Conservation (phyloP, 2,888 invertebrate species). For the Pantelozetes paolii region DNA sequence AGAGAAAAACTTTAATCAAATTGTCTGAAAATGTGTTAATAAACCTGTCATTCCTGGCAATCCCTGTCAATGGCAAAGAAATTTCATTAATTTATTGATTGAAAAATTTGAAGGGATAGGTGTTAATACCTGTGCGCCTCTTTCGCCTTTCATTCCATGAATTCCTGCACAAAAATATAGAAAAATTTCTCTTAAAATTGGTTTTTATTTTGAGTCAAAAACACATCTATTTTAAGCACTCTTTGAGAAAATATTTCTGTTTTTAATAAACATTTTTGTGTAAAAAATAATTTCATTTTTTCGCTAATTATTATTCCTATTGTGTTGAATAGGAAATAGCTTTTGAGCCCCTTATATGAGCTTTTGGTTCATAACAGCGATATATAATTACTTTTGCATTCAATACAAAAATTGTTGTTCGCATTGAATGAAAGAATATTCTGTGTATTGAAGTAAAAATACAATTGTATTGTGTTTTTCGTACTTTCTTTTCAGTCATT, state of each 20-base stretch:
- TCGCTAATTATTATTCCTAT: not conserved
- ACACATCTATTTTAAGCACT: too few relatives aligned
- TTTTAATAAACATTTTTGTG: too few relatives aligned
- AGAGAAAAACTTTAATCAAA: not conserved
- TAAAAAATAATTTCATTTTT: not conserved
- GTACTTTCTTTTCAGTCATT: slow-evolving; percentile 8
- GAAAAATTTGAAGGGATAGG: not conserved
- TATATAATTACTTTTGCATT: slow-evolving; percentile 3
- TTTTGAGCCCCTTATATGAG: not conserved
- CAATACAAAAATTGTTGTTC: not conserved
- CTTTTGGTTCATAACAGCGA: not conserved
- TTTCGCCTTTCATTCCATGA: slow-evolving; percentile 15
- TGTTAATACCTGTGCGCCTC: slow-evolving; percentile 11
- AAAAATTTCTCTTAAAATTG: too few relatives aligned
- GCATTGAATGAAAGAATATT: slow-evolving; percentile 8
- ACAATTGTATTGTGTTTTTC: not conserved
- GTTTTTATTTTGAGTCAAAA: too few relatives aligned
- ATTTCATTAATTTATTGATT: not conserved
- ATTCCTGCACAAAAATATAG: not conserved
- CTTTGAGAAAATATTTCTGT: too few relatives aligned
- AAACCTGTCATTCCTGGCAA: slow-evolving; percentile 28
- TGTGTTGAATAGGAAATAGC: not conserved
- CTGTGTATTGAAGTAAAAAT: not conserved
- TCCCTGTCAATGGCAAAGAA: not conserved
- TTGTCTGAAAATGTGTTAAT: not conserved